These are phyloP conservation scores for Chunga burmeisteri DNA, from an alignment of 2,113 vertebrate genomes.

Conservation along the genomic window DNA sequence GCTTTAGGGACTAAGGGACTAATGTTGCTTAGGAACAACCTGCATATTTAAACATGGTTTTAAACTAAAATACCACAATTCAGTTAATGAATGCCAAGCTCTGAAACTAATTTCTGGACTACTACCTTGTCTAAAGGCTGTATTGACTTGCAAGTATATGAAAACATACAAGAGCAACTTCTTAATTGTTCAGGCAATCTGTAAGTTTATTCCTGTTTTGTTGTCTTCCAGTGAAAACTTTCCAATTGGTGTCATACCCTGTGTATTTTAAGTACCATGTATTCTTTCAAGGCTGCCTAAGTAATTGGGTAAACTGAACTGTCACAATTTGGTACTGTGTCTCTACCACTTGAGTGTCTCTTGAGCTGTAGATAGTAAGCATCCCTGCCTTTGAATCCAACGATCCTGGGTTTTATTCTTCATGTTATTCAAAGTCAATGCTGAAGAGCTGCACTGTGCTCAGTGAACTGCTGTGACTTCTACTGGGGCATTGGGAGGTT, in stretches of 20 bases:
- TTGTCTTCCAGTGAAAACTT: neutral
- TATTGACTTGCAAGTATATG: neutral
- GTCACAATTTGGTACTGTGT: neutral
- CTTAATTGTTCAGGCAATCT: neutral
- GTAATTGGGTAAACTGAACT: neutral
- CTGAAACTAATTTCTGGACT: neutral
- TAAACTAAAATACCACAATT: constrained; percentile 10
- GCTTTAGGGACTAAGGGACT: constrained; percentile 37
- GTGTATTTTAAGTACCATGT: neutral
- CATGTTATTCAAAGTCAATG: neutral
- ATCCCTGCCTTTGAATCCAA: neutral
- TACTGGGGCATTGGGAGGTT: neutral
- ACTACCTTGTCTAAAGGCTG: neutral
- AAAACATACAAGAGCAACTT: neutral
- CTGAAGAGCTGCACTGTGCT: neutral
- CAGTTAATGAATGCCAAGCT: constrained; percentile 20
- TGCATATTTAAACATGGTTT: constrained; percentile 50
- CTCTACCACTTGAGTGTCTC: neutral
- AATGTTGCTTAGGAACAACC: constrained; percentile 60
- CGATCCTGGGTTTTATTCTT: neutral
- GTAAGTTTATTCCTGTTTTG: neutral
- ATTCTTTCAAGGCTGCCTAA: neutral
- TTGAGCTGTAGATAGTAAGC: neutral
- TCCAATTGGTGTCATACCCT: neutral
- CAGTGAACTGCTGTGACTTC: neutral